These are phyloP conservation scores for Phylloscopus trochiloides DNA, from an alignment of 2,113 vertebrate genomes.

Conservation along the genomic window DNA sequence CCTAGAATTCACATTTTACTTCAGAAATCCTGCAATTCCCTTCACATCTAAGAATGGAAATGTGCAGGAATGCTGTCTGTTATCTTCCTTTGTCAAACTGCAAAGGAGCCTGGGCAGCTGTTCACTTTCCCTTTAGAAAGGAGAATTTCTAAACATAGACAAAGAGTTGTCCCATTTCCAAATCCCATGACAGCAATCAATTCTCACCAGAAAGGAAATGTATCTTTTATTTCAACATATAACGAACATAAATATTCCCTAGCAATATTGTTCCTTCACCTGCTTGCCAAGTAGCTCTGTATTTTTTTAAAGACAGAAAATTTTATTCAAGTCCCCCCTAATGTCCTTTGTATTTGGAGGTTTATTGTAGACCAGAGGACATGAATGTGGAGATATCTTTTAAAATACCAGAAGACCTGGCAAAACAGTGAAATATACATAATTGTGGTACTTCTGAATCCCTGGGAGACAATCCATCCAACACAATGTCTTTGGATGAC, in stretches of 20 bases:
- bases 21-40: not conserved
- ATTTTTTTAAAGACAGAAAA: not conserved
- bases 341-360: not conserved
- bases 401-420: not conserved
- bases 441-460: not conserved
- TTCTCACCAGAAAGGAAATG: not conserved
- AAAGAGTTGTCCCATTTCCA: not conserved
- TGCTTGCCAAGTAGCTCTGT: not conserved
- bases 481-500: not conserved
- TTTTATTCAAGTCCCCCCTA: not conserved
- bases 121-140: not conserved
- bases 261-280: not conserved
- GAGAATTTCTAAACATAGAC: not conserved
- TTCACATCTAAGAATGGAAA: not conserved
- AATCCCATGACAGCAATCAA: not conserved
- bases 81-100: not conserved
- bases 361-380: not conserved
- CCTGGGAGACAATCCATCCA: not conserved
- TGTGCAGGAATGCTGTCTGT: not conserved
- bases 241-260: not conserved
- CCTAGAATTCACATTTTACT: not conserved
- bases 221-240: not conserved
- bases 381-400: not conserved
- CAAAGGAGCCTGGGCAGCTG: not conserved
- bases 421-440: not conserved